Evolutionary conservation across 2,113 vertebrate genomes (phyloP).

Genomic region (Notarius lentiginosus): DNA sequence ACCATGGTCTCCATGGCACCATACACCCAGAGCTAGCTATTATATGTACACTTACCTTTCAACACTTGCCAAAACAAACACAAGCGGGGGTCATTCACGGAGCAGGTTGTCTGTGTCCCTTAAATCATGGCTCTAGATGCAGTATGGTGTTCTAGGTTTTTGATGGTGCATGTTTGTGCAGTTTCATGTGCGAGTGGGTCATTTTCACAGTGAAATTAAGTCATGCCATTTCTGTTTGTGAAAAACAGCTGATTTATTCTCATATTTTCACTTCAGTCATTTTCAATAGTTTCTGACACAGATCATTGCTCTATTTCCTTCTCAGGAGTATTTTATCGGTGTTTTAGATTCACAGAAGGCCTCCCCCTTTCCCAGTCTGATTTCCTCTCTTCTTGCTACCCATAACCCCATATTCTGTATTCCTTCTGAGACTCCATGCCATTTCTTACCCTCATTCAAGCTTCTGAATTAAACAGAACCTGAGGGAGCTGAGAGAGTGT

Average conservation of each 20-base stretch:
- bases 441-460: slow-evolving; percentile 41
- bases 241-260: not conserved
- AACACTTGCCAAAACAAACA: slow-evolving; percentile 8
- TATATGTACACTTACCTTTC: slow-evolving; percentile 4
- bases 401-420: not conserved
- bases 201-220: not conserved
- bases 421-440: slow-evolving; percentile 36
- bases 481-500: slow-evolving; percentile 18
- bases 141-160: not conserved
- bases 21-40: slow-evolving; percentile 41
- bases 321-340: slow-evolving; percentile 13
- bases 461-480: slow-evolving; percentile 6
- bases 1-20: slow-evolving; percentile 42
- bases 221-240: not conserved
- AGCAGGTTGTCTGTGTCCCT: slow-evolving; percentile 25
- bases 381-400: slow-evolving; percentile 7
- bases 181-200: slow-evolving; percentile 76
- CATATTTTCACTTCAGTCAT: not conserved
- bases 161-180: slow-evolving; percentile 7
- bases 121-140: slow-evolving; percentile 34
- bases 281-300: slow-evolving; percentile 4
- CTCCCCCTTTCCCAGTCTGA: not conserved
- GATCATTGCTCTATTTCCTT: slow-evolving; percentile 3
- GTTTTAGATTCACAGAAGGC: not conserved
- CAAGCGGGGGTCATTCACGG: not conserved